Conservation (phyloP, 2,888 invertebrate genomes). For the Epistrophe grossulariae region DNA sequence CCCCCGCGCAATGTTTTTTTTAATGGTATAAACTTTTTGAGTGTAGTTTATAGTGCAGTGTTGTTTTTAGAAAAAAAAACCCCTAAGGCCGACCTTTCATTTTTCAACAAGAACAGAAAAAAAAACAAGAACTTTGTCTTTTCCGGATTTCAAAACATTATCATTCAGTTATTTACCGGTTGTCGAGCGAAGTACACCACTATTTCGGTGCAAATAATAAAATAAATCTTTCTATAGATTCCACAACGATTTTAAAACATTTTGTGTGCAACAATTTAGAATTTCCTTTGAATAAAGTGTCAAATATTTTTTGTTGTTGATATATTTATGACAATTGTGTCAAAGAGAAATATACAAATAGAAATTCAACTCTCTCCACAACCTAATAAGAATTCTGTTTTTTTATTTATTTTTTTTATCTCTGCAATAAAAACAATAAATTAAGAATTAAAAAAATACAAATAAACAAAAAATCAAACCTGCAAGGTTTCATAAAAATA, state of each 20-base stretch:
- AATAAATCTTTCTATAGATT: background rate
- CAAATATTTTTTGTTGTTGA: slow-evolving; percentile 35
- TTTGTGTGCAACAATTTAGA: slow-evolving; percentile 50
- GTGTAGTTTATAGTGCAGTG: slow-evolving; percentile 51
- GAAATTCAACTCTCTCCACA: slow-evolving; percentile 37
- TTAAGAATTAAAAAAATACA: slow-evolving; percentile 40
- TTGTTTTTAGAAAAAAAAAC: slow-evolving; percentile 4
- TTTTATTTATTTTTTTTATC: slow-evolving; percentile 11
- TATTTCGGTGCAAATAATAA: slow-evolving; percentile 23
- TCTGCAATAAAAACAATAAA: slow-evolving; percentile 54
- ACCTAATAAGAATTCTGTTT: slow-evolving; percentile 27
- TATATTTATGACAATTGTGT: slow-evolving; percentile 58
- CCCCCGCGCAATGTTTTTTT: background rate
- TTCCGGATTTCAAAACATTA: slow-evolving; percentile 62
- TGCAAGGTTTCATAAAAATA: background rate
- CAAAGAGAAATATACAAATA: background rate
- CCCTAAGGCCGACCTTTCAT: slow-evolving; percentile 39
- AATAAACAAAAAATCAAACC: slow-evolving; percentile 17
- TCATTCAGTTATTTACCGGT: slow-evolving; percentile 74
- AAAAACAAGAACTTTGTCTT: slow-evolving; percentile 38
- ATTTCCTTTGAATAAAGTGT: slow-evolving; percentile 25
- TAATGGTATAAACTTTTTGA: background rate
- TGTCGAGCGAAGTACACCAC: slow-evolving; percentile 61
- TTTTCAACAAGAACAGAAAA: slow-evolving; percentile 17
- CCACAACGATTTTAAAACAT: background rate